These are phyloP conservation scores for Oxytorus armatus DNA, from an alignment of 2,888 invertebrate species.

Conservation along the genomic window DNA sequence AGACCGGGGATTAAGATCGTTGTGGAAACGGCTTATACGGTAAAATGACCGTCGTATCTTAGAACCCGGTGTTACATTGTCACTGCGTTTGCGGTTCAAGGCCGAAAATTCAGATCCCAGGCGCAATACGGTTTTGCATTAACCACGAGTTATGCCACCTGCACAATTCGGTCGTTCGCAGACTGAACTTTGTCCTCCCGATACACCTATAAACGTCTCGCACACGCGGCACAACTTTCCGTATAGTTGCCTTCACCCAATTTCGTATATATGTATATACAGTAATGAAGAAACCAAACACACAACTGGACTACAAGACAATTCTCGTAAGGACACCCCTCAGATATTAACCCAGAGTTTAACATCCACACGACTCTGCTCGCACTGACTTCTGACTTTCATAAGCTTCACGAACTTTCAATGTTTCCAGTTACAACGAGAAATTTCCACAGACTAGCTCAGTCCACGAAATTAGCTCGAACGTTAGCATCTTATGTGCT, in stretches of 20 bases:
- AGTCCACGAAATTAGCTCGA: slow-evolving; percentile 11
- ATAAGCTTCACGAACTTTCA: slow-evolving; percentile 37
- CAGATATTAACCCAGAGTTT: slow-evolving; percentile 39
- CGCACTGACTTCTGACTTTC: slow-evolving; percentile 37
- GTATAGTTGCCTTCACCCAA: slow-evolving; percentile 36
- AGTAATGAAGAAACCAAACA: slow-evolving; percentile 24
- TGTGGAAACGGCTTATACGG: slow-evolving; percentile 41
- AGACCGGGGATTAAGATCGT: slow-evolving; percentile 63
- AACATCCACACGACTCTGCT: slow-evolving; percentile 15
- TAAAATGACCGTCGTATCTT: slow-evolving; percentile 52
- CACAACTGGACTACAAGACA: slow-evolving; percentile 41
- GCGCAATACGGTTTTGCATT: slow-evolving; percentile 31
- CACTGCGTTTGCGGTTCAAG: slow-evolving; percentile 37
- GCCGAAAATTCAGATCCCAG: slow-evolving; percentile 42
- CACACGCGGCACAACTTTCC: slow-evolving; percentile 64
- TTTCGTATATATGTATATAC: slow-evolving; percentile 20
- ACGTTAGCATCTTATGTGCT: not conserved
- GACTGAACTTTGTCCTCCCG: slow-evolving; percentile 1
- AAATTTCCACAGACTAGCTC: slow-evolving; percentile 25
- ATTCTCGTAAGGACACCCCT: slow-evolving; percentile 39
- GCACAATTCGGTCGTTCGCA: slow-evolving; percentile 68
- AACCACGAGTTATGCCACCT: slow-evolving; percentile 70
- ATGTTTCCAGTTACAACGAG: slow-evolving; percentile 31
- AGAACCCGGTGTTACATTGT: slow-evolving; percentile 37
- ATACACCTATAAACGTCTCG: slow-evolving; percentile 75